Conservation (phyloP, 92 coral and sea anemone genomes). For the Montipora capitata region DNA sequence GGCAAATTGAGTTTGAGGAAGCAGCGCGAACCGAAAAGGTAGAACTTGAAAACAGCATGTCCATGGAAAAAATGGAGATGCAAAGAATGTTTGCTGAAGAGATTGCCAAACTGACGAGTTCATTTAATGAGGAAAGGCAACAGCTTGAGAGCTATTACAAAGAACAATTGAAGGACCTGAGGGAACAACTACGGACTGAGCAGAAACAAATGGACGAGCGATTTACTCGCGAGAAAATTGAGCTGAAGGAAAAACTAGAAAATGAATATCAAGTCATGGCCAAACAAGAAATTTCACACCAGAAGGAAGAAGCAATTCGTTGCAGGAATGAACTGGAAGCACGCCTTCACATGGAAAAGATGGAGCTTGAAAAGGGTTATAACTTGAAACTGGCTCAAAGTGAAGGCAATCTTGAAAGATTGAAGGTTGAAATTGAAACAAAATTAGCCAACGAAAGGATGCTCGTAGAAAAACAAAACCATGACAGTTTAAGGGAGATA, state of each 20-base stretch:
- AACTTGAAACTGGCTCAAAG: slow-evolving; percentile 68
- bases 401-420: slow-evolving; percentile 75
- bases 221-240: slow-evolving; percentile 78
- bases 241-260: slow-evolving; percentile 85
- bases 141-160: slow-evolving; percentile 91
- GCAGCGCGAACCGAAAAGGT: slow-evolving; percentile 78
- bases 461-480: slow-evolving; percentile 66
- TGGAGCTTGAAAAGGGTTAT: slow-evolving; percentile 82
- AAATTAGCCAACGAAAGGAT: slow-evolving; percentile 67
- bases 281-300: slow-evolving; percentile 67
- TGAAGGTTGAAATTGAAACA: slow-evolving; percentile 76
- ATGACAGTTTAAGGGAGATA: slow-evolving; percentile 68
- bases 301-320: slow-evolving; percentile 62
- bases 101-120: slow-evolving; percentile 89
- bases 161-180: slow-evolving; percentile 83
- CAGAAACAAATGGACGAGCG: slow-evolving; percentile 81
- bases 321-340: slow-evolving; percentile 72
- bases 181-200: slow-evolving; percentile 72
- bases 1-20: slow-evolving; percentile 90
- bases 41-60: slow-evolving; percentile 82
- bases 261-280: slow-evolving; percentile 85
- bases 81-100: slow-evolving; percentile 91
- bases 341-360: slow-evolving; percentile 57
- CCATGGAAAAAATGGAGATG: slow-evolving; percentile 92
- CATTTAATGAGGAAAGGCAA: slow-evolving; percentile 90